Base-by-base conservation (phyloP, 2,113 vertebrate species). In the Gnathonemus echidnorhynchus region DNA sequence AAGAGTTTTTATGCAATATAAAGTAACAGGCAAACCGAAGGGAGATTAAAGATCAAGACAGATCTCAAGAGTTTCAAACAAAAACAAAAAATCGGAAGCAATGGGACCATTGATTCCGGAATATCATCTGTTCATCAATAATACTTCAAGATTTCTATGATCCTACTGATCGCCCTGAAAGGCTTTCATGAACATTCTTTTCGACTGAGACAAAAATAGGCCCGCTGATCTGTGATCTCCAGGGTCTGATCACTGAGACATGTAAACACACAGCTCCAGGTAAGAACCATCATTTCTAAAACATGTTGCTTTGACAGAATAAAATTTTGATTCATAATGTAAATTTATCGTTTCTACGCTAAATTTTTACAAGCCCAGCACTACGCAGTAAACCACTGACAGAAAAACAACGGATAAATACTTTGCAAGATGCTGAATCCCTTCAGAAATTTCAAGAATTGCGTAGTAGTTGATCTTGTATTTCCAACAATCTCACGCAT, bases 201-300 rank as follows among this genome's bases (percentile, higher is more conserved):
- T 27, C 7, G 5, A 39, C 15, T 3, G 39, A 85, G 45, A 85
- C 35, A 3, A 4, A 5, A 52, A 15, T 49, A 13, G 48, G 27
- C 80, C 80, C 7, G 9, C 45, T 48, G 4, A 92, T 91, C 35
- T 91, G 90, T 92, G 77, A 90, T 56, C 24, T 88, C 91, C 87
- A 90, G 87, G 17, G 3, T 90, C 58, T 56, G 50, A 88, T 90
- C 89, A 91, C 66, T 35, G 53, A 89, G 87, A 89, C 86, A 92
- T 93, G 93, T 88, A 92, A 77, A 91, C 87, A 91, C 92, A 84
- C 90, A 90, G 49, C 92, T 93, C 89, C 92, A 94, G 94, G 93
- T 95, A 87, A 93, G 93, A 88, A 87, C 1, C 42, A 2, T 74
- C 70, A 52, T 77, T 90, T 9, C 53, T 56, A 35, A 31, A 88